Conservation (phyloP, 2,888 invertebrate species). For the Mesorhabditis spiculigera region DNA sequence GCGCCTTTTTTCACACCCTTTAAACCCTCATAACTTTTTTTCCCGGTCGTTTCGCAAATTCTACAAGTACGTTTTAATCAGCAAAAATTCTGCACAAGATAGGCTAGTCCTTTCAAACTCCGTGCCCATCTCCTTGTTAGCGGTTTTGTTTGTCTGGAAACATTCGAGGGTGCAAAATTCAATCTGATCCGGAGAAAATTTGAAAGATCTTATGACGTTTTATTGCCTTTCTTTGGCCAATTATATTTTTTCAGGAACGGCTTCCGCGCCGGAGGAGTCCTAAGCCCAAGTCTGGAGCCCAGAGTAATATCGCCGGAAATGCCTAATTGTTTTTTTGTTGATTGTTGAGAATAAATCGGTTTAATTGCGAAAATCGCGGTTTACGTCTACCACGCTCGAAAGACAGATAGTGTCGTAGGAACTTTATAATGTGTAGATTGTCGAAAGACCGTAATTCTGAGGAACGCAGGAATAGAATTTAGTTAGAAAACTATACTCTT, state of each 20-base stretch:
- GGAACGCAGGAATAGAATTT: background rate
- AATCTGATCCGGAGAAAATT: too few relatives aligned
- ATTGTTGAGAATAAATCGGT: conserved; percentile 29
- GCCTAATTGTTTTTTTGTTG: conserved; percentile 34
- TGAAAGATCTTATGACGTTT: too few relatives aligned
- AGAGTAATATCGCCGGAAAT: conserved; percentile 34
- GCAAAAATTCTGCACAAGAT: too few relatives aligned
- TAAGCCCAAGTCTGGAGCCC: conserved; percentile 25
- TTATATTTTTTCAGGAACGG: conserved; percentile 52
- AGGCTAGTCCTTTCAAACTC: too few relatives aligned
- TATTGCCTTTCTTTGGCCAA: too few relatives aligned
- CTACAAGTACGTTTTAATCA: too few relatives aligned
- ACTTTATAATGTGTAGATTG: background rate
- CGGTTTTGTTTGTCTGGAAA: too few relatives aligned
- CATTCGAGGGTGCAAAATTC: too few relatives aligned
- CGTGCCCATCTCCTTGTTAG: too few relatives aligned
- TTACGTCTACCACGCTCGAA: background rate
- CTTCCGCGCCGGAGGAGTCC: conserved; percentile 57
- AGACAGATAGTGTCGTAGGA: background rate
- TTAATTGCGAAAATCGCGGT: conserved; percentile 3
- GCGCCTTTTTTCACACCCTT: too few relatives aligned
- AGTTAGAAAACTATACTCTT: background rate
- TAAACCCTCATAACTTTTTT: too few relatives aligned
- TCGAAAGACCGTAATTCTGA: background rate
- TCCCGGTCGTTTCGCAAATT: too few relatives aligned